These are phyloP conservation scores for Orcinus orca DNA, from an alignment of 2,113 vertebrate genomes.

Conservation along the genomic window DNA sequence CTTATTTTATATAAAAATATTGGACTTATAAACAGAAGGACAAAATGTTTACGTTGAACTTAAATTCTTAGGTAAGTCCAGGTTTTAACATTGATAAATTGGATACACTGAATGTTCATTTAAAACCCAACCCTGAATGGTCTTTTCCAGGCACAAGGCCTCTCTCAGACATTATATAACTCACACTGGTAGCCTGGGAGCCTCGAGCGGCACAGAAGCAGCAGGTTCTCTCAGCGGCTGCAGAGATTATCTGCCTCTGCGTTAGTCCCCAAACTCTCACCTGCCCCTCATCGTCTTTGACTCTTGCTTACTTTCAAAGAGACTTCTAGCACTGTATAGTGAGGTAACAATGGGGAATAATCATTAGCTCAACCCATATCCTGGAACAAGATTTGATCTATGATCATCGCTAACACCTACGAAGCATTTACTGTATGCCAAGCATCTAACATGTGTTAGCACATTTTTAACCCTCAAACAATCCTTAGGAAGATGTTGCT, in stretches of 20 bases:
- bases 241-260: fast-evolving
- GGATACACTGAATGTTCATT: background rate
- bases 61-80: background rate
- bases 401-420: background rate
- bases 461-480: background rate
- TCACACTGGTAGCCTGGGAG: fast-evolving
- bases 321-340: background rate
- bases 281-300: background rate
- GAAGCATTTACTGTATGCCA: background rate
- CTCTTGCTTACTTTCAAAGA: background rate
- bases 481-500: background rate
- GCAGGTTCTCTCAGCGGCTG: fast-evolving
- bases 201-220: fast-evolving
- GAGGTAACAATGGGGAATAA: background rate
- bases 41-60: background rate
- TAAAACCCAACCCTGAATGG: background rate
- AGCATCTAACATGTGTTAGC: background rate
- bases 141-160: background rate
- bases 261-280: background rate
- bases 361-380: background rate
- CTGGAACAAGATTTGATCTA: background rate
- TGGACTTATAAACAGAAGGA: background rate
- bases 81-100: background rate
- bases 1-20: background rate
- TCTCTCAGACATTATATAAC: background rate